These are phyloP conservation scores for Tupaia tana DNA, from an alignment of 2,113 vertebrate genomes.

Conservation along the genomic window DNA sequence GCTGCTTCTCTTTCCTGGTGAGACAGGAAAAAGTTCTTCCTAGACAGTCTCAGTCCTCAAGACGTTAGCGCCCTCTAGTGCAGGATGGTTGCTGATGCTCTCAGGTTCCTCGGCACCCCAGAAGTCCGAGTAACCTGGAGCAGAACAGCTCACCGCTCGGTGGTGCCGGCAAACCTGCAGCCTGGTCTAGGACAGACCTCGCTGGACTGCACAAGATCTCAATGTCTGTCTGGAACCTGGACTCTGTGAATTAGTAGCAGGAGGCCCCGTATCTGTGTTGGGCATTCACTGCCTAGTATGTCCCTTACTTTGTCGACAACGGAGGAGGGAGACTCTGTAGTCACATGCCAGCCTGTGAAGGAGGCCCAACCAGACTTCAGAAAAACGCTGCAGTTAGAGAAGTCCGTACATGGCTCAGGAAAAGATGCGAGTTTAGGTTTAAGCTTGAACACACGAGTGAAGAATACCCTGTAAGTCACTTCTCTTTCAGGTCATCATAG, in stretches of 20 bases:
- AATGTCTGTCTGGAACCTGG: fast-evolving
- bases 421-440: background rate
- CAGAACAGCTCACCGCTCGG: fast-evolving
- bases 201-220: background rate
- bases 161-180: background rate
- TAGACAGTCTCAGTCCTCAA: background rate
- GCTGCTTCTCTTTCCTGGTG: background rate
- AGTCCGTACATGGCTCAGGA: background rate
- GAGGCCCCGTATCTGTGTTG: background rate
- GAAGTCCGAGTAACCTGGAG: background rate
- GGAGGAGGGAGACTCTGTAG: background rate
- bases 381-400: background rate
- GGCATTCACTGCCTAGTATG: background rate
- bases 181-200: background rate
- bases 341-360: background rate
- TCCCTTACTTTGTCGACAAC: background rate
- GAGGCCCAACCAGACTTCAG: background rate
- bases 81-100: background rate
- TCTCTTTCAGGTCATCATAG: background rate
- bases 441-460: background rate
- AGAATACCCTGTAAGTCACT: background rate
- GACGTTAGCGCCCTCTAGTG: slow-evolving; percentile 75
- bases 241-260: background rate
- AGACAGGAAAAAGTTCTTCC: background rate
- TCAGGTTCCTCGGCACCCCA: background rate